Evolutionary conservation across 2,113 vertebrate species (phyloP), one percentile per base, ranked within the genome.

Genomic region (Oceanodroma tethys): DNA sequence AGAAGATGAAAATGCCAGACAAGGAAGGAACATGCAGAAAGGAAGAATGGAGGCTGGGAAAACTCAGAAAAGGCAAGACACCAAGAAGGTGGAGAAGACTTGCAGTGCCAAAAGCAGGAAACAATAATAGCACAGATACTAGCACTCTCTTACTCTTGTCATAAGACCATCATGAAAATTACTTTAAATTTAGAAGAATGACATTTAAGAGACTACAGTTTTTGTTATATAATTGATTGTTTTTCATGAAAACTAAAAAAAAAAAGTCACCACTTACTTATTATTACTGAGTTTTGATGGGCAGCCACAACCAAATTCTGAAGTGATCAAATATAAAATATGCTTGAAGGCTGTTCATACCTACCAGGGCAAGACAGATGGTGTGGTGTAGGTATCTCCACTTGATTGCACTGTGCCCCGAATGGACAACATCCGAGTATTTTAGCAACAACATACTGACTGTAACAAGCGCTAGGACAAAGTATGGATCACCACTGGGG

Each of bases 111-210:
- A 93, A 91, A 91, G 78, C n/a, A 76, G 52, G 73, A 86, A 93
- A 74, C 56, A 67, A 25, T 74, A 97, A 91, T 26, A 95, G 88
- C 78, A 86, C 40, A 94, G 62, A 95, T 34, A 89, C 43, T 19
- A 81, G 65, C 84, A 62, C 48, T 42, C 58, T 68, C 40, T 71
- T 55, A 75, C 25, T 89, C 32, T 81, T 86, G 40, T 85, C 70
- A 42, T 79, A 89, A 89, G 66, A 95, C 13, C 58, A 73, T 58
- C 4, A 58, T 20, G 62, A 90, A 94, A 73, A 66, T 60, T 5
- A 88, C 83, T 95, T 90, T 84, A 95, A 89, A 79, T 93, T 95
- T 89, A 88, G 93, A 60, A 94, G 40, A 91, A 94, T 67, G 62
- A 95, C 91, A 93, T 93, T 95, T 55, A 72, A 68, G 26, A 86